Evolutionary conservation across 2,113 vertebrate species (phyloP).

Genomic region (Rhynchomys soricoides): DNA sequence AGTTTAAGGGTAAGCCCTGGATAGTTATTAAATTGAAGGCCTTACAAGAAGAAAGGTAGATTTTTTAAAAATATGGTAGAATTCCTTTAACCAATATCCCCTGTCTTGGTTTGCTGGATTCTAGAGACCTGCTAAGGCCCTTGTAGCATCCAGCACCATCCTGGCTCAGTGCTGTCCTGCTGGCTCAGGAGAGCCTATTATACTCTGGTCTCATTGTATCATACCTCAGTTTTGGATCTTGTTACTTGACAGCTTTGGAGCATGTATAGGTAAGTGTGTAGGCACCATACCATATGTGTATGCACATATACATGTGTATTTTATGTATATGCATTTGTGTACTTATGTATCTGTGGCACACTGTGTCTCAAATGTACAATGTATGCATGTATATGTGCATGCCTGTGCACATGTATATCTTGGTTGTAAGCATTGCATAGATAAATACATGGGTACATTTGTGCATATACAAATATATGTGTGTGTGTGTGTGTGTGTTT

Average conservation of each 20-base stretch:
- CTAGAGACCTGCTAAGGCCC: conserved; percentile 54
- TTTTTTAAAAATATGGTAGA: conserved; percentile 57
- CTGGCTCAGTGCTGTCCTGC: rapidly evolving
- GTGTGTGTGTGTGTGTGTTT: background rate
- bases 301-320: no score
- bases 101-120: conserved; percentile 63
- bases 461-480: background rate
- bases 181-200: background rate
- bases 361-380: background rate
- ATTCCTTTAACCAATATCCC: conserved; percentile 63
- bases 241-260: background rate
- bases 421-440: no score
- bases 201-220: background rate
- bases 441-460: background rate
- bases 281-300: background rate
- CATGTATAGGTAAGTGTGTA: background rate
- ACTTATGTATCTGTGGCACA: background rate
- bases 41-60: conserved; percentile 59
- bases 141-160: background rate
- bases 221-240: background rate
- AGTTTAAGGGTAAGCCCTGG: conserved; percentile 74
- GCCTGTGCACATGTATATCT: no score
- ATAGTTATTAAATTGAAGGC: conserved; percentile 61
- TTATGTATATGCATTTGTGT: background rate
- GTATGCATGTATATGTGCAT: background rate